phyloP scores from a whole-genome alignment of 2,113 vertebrate genomes.

The Engystomops pustulosus region DNA sequence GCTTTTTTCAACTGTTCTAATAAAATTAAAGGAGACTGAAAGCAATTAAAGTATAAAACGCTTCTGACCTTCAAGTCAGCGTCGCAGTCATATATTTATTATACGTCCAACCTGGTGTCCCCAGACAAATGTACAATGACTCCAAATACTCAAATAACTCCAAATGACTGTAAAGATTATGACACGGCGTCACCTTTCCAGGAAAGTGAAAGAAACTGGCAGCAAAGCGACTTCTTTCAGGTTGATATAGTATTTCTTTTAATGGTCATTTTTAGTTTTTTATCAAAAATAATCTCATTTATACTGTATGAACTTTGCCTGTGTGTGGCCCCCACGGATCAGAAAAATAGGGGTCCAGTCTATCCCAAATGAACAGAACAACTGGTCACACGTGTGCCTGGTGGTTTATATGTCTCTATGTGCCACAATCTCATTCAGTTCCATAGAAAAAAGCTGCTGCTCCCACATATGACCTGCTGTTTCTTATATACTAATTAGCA shows the following conservation, averaged over 20 bases:
- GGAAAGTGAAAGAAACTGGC: constrained; percentile 27
- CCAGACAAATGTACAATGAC: constrained; percentile 41
- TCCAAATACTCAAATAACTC: constrained; percentile 41
- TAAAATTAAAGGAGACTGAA: constrained; percentile 3
- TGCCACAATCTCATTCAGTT: too few species aligned
- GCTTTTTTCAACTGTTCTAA: background rate
- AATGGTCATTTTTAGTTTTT: background rate
- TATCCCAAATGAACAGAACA: too few species aligned
- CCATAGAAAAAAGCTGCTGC: too few species aligned
- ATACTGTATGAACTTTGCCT: background rate
- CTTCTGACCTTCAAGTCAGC: constrained; percentile 27
- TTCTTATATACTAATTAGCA: too few species aligned
- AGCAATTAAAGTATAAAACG: constrained; percentile 27
- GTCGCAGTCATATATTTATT: constrained; percentile 37
- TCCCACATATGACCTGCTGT: too few species aligned
- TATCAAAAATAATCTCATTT: background rate
- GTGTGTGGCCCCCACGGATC: too few species aligned
- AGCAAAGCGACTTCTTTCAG: constrained; percentile 30
- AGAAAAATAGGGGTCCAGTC: too few species aligned
- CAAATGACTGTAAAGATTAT: constrained; percentile 43
- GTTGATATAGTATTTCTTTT: background rate
- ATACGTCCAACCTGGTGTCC: constrained; percentile 28
- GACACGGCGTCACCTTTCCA: constrained; percentile 51
- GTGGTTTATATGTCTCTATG: too few species aligned
- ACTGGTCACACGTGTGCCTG: too few species aligned